Base-by-base conservation (phyloP, 2,113 vertebrate species). In the Callopanchax toddi region DNA sequence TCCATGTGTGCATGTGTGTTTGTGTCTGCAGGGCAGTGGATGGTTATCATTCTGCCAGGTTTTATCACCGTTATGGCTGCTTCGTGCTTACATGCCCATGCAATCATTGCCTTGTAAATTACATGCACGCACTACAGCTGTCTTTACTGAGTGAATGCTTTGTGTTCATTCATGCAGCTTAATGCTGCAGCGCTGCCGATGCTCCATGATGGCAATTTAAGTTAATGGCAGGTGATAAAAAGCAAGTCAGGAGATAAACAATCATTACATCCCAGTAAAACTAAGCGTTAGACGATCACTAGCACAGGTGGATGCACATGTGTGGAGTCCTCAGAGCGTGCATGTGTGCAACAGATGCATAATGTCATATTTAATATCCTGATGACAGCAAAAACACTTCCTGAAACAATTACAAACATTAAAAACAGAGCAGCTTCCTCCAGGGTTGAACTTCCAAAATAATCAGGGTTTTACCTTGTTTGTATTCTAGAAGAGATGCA, bases 151-250 rank as follows among this genome's bases (percentile, higher is more conserved):
- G 18, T 1, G 49, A 18, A 32, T 58, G 42, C 39, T 20, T 59
- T 11, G 23, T 68, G 43, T 60, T 69, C 48, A 48, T 72, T 63
- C 57, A 59, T 52, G 50, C 58, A 64, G 40, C 3, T 58, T 13
- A 50, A 70, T 58, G 48, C 43, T 62, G 58, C 48, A 65, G 48
- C 40, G 54, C 23, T 39, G 25, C 16, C 6, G 29, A 8, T 32
- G 29, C 9, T 37, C 46, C 65, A 21, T 66, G 76, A 68, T 45
- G 57, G 32, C 62, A 70, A 48, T 68, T 78, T 51, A 12, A 73
- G 52, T 26, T 73, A 82, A 83, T 61, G 45, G 51, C 60, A 32
- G 59, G 43, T 23, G 60, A 74, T 77, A 71, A 79, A 74, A 64
- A 61, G 29, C 3, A 43, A 46, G 60, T 69, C n/a, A 36, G 50